Conservation (phyloP, 2,797 vertebrate species). For the Lagorchestes hirsutus region DNA sequence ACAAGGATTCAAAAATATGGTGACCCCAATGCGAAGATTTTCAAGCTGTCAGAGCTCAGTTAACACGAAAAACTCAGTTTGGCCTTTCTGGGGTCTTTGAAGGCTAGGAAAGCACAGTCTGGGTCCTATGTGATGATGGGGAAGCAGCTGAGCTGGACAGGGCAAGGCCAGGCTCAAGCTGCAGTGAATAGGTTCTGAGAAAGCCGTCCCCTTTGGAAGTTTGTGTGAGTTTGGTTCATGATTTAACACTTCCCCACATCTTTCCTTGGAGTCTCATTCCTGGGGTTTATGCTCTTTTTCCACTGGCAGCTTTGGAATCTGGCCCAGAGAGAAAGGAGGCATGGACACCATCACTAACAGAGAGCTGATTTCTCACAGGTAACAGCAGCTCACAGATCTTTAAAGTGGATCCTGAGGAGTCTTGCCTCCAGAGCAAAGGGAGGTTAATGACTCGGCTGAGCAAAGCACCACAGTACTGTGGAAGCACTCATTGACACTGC, state of each 20-base stretch:
- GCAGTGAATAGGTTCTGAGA: not conserved
- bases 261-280: not conserved
- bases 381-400: slow-evolving; percentile 10
- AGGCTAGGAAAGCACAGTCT: slow-evolving; percentile 10
- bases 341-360: not conserved
- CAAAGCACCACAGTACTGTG: not conserved
- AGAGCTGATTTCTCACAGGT: not conserved
- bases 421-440: slow-evolving; percentile 22
- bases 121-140: not conserved
- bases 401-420: slow-evolving; percentile 9
- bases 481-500: not conserved
- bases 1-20: slow-evolving; percentile 61
- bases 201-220: not conserved
- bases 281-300: not conserved
- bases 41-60: slow-evolving; percentile 41
- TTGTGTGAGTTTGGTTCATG: not conserved
- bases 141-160: not conserved
- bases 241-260: not conserved
- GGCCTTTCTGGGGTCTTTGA: not conserved
- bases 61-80: slow-evolving; percentile 28
- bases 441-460: not conserved
- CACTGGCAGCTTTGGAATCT: slow-evolving; percentile 14
- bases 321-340: slow-evolving; percentile 6
- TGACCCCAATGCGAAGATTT: slow-evolving; percentile 52
- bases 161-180: not conserved